Percentiles rank a stretch among this genome's conserved stretches.
phyloP scores from a whole-genome alignment of 2,888 invertebrate species.

The Lampropteryx suffumata region DNA sequence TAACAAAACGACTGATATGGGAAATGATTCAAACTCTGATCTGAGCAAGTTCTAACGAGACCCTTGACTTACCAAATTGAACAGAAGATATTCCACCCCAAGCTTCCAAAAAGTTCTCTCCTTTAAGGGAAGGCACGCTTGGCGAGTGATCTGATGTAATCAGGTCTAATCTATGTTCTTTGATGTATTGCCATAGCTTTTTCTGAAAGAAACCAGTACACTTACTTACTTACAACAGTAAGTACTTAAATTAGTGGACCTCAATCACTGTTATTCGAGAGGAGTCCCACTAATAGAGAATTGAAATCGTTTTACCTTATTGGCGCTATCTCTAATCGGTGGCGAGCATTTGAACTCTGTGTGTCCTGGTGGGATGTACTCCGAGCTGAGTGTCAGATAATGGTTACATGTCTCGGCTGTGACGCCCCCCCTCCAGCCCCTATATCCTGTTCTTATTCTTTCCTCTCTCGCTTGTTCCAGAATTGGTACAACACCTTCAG shows the following conservation, averaged over 20 bases:
- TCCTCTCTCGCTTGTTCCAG: constrained; percentile 70
- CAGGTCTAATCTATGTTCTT: constrained; percentile 77
- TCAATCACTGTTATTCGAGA: too few species aligned
- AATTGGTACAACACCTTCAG: constrained; percentile 79
- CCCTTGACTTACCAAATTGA: constrained; percentile 81
- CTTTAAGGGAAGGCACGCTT: constrained; percentile 82
- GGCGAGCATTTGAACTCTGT: constrained; percentile 87
- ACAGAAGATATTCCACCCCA: constrained; percentile 88
- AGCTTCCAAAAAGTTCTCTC: constrained; percentile 83
- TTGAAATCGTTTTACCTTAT: constrained; percentile 74
- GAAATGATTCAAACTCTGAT: too few species aligned
- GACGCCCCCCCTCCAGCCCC: constrained; percentile 73
- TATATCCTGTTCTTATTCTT: constrained; percentile 77
- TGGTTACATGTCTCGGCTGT: constrained; percentile 88
- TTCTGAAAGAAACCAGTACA: constrained; percentile 67
- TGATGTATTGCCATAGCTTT: constrained; percentile 82
- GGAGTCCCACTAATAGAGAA: too few species aligned
- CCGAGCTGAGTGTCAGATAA: constrained; percentile 83
- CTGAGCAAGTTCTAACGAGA: too few species aligned
- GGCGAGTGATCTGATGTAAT: constrained; percentile 86
- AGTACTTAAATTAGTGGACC: too few species aligned
- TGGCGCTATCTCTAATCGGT: constrained; percentile 82
- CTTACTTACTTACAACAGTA: too few species aligned
- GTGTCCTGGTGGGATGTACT: constrained; percentile 82
- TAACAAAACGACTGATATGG: too few species aligned